Percentiles rank a stretch among this genome's conserved stretches.
Conservation (phyloP, 1,140 invertebrate genomes). For the Pseudomyrmex concolor region DNA sequence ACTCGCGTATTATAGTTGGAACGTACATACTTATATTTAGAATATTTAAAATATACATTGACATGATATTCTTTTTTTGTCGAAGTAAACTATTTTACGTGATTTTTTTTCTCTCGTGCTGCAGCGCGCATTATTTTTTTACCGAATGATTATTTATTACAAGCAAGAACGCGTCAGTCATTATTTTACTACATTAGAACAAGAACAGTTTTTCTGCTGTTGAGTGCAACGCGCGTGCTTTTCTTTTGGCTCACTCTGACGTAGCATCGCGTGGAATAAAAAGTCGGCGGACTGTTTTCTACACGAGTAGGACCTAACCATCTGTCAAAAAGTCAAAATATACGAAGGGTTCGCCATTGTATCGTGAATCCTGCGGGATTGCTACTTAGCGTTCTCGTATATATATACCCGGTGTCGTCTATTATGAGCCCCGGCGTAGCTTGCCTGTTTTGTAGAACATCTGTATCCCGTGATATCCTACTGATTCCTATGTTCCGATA, state of each 20-base stretch:
- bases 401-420: slow-evolving; percentile 71
- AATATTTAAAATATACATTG: neutral
- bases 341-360: slow-evolving; percentile 80
- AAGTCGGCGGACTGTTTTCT: slow-evolving; percentile 34
- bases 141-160: neutral
- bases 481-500: slow-evolving; percentile 66
- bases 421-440: slow-evolving; percentile 71
- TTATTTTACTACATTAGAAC: neutral
- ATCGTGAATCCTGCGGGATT: slow-evolving; percentile 78
- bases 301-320: slow-evolving; percentile 67
- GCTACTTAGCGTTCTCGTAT: slow-evolving; percentile 81
- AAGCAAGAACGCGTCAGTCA: neutral
- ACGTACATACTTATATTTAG: neutral
- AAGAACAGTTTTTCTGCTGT: neutral
- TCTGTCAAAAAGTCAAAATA: slow-evolving; percentile 84
- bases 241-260: slow-evolving; percentile 1
- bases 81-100: neutral
- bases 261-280: slow-evolving; percentile 10
- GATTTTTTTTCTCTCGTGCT: neutral
- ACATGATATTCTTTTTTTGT: neutral
- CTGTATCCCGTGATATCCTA: slow-evolving; percentile 76
- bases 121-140: neutral
- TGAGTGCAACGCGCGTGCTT: slow-evolving; percentile 34
- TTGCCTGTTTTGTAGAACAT: slow-evolving; percentile 80
- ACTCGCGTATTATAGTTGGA: too few species aligned